These are phyloP conservation scores for Gymnogyps californianus DNA, from an alignment of 2,113 vertebrate species.

Conservation along the genomic window DNA sequence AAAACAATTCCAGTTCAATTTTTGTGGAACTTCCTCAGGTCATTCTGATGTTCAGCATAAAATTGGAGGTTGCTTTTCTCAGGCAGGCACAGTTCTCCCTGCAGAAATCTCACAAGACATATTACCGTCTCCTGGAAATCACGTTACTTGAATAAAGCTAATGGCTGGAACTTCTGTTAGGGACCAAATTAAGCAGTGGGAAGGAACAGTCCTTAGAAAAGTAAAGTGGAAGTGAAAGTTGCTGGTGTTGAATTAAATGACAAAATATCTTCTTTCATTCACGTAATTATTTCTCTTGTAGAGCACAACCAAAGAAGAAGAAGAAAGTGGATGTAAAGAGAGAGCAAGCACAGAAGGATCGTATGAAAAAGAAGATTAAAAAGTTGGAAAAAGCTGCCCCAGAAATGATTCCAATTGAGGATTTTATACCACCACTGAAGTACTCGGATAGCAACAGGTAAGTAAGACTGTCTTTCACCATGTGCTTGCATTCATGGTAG, in stretches of 20 bases:
- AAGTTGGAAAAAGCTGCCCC: constrained; percentile 85
- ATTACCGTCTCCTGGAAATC: neutral
- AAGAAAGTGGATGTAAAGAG: constrained; percentile 88
- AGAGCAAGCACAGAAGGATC: constrained; percentile 82
- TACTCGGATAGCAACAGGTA: constrained; percentile 84
- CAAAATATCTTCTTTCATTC: neutral
- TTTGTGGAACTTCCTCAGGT: neutral
- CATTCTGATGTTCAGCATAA: neutral
- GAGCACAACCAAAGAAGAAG: constrained; percentile 91
- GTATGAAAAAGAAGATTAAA: constrained; percentile 88
- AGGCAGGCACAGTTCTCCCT: neutral
- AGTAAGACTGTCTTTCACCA: neutral
- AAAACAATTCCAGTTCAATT: neutral
- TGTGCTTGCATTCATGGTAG: neutral
- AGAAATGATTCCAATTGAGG: constrained; percentile 93
- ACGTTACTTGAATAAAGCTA: neutral
- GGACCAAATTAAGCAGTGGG: neutral
- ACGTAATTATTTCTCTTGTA: constrained; percentile 11
- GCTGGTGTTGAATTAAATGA: neutral
- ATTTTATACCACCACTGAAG: constrained; percentile 79
- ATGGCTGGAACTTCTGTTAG: neutral
- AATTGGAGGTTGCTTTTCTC: neutral
- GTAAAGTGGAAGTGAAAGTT: neutral
- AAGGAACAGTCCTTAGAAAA: neutral
- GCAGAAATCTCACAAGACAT: neutral